phyloP scores from a whole-genome alignment of 2,888 invertebrate species.

The Metopia argyrocephala region DNA sequence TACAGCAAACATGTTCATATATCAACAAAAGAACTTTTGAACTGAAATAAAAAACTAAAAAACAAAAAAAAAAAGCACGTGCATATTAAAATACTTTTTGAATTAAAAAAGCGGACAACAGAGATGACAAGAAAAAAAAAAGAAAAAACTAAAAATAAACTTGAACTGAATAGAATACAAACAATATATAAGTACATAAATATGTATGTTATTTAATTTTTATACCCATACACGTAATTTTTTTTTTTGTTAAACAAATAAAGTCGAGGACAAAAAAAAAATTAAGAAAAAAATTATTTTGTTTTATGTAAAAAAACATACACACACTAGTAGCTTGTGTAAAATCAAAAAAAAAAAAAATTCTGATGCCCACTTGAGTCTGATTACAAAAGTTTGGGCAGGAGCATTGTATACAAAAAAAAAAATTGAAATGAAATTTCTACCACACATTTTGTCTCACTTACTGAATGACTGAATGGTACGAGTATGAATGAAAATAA shows the following conservation, averaged over 20 bases:
- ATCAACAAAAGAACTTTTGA: constrained; percentile 32
- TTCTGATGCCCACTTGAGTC: constrained; percentile 57
- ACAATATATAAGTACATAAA: no score
- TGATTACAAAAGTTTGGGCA: constrained; percentile 41
- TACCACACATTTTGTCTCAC: not conserved
- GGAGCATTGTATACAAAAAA: not conserved
- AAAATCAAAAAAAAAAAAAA: constrained; percentile 57
- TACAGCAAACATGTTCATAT: constrained; percentile 1
- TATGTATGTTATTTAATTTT: no score
- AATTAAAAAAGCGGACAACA: not conserved
- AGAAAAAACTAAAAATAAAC: not conserved
- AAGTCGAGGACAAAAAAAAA: constrained; percentile 12
- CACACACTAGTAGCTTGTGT: constrained; percentile 42
- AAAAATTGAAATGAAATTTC: constrained; percentile 1
- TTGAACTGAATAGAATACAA: not conserved
- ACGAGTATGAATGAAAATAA: constrained; percentile 59
- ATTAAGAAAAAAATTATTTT: no score
- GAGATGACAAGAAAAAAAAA: no score
- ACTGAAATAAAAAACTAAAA: no score
- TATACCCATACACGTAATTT: constrained; percentile 46
- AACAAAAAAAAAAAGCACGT: no score
- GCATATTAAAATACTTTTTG: no score
- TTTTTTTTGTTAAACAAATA: constrained; percentile 51
- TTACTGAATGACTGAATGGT: constrained; percentile 11
- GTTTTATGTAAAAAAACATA: constrained; percentile 11